Evolutionary conservation across 2,113 vertebrate species (phyloP), one percentile per base, ranked within the genome.

Genomic region (Montifringilla adamsi): DNA sequence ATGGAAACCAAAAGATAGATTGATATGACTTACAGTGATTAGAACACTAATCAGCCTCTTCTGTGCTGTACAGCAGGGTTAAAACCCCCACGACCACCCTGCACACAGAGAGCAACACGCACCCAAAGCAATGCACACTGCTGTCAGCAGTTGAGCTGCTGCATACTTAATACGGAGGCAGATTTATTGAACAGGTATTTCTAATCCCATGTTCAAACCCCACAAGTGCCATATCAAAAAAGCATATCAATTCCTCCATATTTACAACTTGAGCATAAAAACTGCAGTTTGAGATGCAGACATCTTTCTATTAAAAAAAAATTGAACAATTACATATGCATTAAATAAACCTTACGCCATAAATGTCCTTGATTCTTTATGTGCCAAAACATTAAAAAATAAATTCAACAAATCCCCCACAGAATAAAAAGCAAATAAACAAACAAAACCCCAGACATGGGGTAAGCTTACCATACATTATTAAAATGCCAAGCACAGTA

Each of bases 401-500:
- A 35, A 30, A 17, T 15, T 12, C 30, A 43, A 8, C 46, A 60
- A 68, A 55, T 68, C 31, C 47, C 53, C 23, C 0, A 5, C 7
- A 76, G n/a, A 81, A 84, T 41, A 86, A 83, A 80, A 86, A 46
- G 31, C 55, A 68, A 86, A 39, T 15, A 78, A 59, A 50, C 15
- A 67, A 75, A 60, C 39, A 35, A 41, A 67, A 28, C 31, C 28
- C 73, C 60, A 94, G 81, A 92, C 50, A 58, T 0, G 1, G 11
- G 26, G 15, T 20, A 55, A 95, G 39, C 41, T 89, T 39, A 73
- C 68, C 58, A 85, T 39, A 52, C 17, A 26, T 85, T 93, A 95
- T 94, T 97, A 96, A 94, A 97, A 97, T 93, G 96, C 97, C 93
- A 95, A 94, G 87, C 96, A 93, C 81, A 92, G 55, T 50, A 82